phyloP scores from a whole-genome alignment of 2,888 invertebrate species.

The Epinotia nisella region DNA sequence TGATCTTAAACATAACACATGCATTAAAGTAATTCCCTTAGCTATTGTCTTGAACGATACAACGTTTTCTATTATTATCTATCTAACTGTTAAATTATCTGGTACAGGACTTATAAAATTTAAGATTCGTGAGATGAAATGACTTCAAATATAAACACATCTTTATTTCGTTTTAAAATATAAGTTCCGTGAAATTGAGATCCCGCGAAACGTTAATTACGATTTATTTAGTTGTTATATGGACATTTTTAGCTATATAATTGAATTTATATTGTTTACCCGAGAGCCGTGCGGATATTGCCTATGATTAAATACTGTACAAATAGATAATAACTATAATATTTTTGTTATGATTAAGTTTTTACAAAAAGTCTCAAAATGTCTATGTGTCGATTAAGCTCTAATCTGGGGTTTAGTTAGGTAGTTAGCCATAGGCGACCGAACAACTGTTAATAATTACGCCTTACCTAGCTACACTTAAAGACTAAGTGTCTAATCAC shows the following conservation, averaged over 20 bases:
- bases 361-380: constrained; percentile 49
- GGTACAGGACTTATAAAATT: not conserved
- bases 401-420: constrained; percentile 63
- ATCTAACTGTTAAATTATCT: constrained; percentile 15
- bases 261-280: constrained; percentile 27
- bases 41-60: constrained; percentile 24
- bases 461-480: constrained; percentile 20
- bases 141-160: constrained; percentile 4
- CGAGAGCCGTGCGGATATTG: constrained; percentile 47
- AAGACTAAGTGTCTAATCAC: constrained; percentile 22
- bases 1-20: constrained; percentile 20
- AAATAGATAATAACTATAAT: constrained; percentile 43
- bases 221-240: constrained; percentile 28
- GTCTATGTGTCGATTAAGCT: constrained; percentile 66
- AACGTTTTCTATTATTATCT: constrained; percentile 25
- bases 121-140: not conserved
- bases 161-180: constrained; percentile 12
- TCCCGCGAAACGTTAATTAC: constrained; percentile 22
- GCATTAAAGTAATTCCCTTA: constrained; percentile 21
- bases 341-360: constrained; percentile 48
- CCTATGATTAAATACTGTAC: constrained; percentile 52
- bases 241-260: constrained; percentile 30
- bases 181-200: constrained; percentile 32
- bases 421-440: constrained; percentile 58
- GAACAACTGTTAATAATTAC: constrained; percentile 20